Evolutionary conservation across 1,140 invertebrate genomes (phyloP).

Genomic region (Drosophila obscura): DNA sequence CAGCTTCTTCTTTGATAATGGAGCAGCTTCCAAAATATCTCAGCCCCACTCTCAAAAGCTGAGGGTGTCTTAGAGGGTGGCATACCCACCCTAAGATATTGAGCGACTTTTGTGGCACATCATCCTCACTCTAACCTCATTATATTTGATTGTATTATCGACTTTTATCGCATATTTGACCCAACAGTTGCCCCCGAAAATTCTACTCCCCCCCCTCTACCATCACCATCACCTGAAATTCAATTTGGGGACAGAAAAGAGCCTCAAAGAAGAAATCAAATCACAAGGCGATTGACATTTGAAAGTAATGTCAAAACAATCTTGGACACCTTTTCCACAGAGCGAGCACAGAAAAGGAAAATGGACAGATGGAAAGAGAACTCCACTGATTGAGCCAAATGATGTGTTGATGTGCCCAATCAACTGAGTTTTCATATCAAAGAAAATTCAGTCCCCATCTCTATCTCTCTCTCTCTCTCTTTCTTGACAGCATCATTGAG

Average conservation of each 20-base stretch:
- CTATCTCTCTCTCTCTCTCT: background rate
- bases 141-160: conserved; percentile 77
- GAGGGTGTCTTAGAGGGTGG: background rate
- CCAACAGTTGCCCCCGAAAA: conserved; percentile 28
- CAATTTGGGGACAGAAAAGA: conserved; percentile 56
- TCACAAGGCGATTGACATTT: conserved; percentile 71
- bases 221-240: conserved; percentile 46
- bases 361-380: conserved; percentile 6
- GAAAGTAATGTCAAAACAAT: conserved; percentile 81
- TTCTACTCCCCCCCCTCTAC: conserved; percentile 19
- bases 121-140: conserved; percentile 64
- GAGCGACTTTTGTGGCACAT: conserved; percentile 6
- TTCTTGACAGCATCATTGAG: background rate
- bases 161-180: conserved; percentile 75
- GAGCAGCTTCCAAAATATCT: conserved; percentile 18
- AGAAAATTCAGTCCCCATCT: conserved; percentile 10
- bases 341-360: background rate
- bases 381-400: conserved; percentile 61
- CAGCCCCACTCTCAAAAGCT: background rate
- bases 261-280: conserved; percentile 58
- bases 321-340: conserved; percentile 62
- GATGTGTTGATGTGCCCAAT: conserved; percentile 76
- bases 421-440: conserved; percentile 65
- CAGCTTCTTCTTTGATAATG: conserved; percentile 59
- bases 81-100: conserved; percentile 35